Evolutionary conservation across 2,797 vertebrate genomes (phyloP).

Genomic region (Chanos chanos): DNA sequence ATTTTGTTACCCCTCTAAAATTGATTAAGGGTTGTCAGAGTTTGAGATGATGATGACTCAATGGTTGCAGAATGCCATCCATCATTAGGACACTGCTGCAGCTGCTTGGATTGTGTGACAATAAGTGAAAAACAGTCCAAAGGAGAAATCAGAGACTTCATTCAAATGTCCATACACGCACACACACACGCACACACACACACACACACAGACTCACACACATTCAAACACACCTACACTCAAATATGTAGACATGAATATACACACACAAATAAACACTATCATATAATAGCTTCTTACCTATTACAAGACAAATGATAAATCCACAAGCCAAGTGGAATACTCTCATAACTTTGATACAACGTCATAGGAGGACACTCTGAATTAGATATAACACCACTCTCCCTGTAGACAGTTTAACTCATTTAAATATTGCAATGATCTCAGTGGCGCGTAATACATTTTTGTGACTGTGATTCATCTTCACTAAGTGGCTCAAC

Average conservation of each 20-base stretch:
- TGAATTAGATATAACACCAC: too few relatives aligned
- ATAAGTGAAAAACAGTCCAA: constrained; percentile 35
- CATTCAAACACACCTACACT: background rate
- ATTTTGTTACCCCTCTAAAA: constrained; percentile 42
- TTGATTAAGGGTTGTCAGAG: constrained; percentile 46
- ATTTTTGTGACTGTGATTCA: constrained; percentile 4
- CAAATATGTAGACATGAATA: too few relatives aligned
- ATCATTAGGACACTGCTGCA: constrained; percentile 12
- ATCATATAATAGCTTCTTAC: too few relatives aligned
- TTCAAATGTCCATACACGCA: constrained; percentile 6
- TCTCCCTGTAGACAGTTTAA: too few relatives aligned
- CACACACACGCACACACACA: constrained; percentile 10
- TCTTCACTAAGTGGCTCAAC: constrained; percentile 8
- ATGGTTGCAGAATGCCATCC: constrained; percentile 39
- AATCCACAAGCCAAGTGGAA: too few relatives aligned
- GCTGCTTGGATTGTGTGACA: constrained; percentile 22
- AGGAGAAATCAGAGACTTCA: constrained; percentile 4
- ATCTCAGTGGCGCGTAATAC: too few relatives aligned
- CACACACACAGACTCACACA: background rate
- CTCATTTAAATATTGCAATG: too few relatives aligned
- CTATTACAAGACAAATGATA: too few relatives aligned
- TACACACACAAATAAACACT: too few relatives aligned
- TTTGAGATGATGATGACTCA: constrained; percentile 29
- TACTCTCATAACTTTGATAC: too few relatives aligned
- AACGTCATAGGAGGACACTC: too few relatives aligned